Base-by-base conservation (phyloP, 1,140 invertebrate species). In the Charaxes varanes region DNA sequence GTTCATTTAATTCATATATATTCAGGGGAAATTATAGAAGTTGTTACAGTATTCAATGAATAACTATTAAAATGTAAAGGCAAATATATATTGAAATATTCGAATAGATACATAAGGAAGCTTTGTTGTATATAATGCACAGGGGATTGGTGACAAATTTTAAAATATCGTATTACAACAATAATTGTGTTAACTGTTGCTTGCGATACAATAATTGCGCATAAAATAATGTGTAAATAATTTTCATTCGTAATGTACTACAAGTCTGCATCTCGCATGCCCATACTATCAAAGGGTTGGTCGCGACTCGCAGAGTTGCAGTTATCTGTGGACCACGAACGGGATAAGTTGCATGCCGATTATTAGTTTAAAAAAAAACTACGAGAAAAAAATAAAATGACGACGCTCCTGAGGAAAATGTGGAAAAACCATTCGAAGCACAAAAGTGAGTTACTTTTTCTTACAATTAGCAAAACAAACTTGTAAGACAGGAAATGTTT, bases 381-480 rank as follows among this genome's bases (percentile, higher is more conserved):
- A 18, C 2, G 16, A 17, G 7, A 32, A n/a, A 15, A 24, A 5
- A 13, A 11, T 18, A 62, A 49, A 44, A 81, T 81, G 77, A 70
- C 77, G 77, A 88, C 88, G 6, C 87, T 90, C 53, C 81, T 90
- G 35, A 86, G 88, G 53, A 87, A 86, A 58, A 86, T 90, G 56
- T 90, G 87, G 88, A 90, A 87, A 53, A 89, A 84, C 56, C 88
- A 87, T 67, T 88, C 88, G 3, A 90, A 89, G 53, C 89, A 90
- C 53, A 88, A 89, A 86, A 90, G 89, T 90, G 68, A 90, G 89
- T 89, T 22, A n/a, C n/a, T n/a, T n/a, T n/a, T n/a, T n/a, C n/a
- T n/a, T n/a, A n/a, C n/a, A n/a, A n/a, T n/a, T n/a, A n/a, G n/a
- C n/a, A n/a, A n/a, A n/a, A n/a, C n/a, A n/a, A n/a, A n/a, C n/a